Conservation (phyloP, 2,113 vertebrate genomes). For the Oenanthe oenanthe region DNA sequence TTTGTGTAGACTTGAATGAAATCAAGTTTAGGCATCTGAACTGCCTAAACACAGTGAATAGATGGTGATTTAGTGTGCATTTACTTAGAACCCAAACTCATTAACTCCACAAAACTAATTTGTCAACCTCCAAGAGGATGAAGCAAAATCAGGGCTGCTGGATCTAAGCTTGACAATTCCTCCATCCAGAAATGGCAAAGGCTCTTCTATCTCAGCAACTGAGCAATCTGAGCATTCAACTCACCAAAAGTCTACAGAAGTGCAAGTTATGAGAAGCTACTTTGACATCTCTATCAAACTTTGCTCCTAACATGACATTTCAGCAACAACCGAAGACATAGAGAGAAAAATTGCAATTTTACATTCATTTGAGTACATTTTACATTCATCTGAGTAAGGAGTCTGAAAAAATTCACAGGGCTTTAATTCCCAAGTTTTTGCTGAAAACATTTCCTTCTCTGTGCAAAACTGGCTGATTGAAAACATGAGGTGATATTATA, state of each 20-base stretch:
- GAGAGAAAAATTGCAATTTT: neutral
- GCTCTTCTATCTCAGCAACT: neutral
- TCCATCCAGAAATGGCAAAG: neutral
- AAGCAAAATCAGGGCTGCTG: neutral
- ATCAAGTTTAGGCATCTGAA: neutral
- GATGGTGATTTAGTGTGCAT: neutral
- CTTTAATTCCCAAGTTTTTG: neutral
- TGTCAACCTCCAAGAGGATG: neutral
- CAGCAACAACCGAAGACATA: neutral
- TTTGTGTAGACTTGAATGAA: neutral
- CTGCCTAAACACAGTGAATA: neutral
- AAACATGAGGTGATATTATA: neutral
- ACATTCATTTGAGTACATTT: neutral
- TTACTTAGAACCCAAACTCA: neutral
- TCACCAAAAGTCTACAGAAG: neutral
- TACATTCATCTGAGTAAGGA: neutral
- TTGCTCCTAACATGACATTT: neutral
- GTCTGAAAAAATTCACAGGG: neutral
- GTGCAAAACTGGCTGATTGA: neutral
- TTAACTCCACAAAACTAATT: neutral
- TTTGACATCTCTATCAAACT: neutral
- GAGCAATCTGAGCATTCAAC: neutral
- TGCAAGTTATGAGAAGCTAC: neutral
- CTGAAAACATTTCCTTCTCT: neutral
- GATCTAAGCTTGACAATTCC: neutral